These are phyloP conservation scores for Cassiopea andromeda DNA, from an alignment of 30 jellyfish, hydroid and myxozoan genomes.

Conservation along the genomic window DNA sequence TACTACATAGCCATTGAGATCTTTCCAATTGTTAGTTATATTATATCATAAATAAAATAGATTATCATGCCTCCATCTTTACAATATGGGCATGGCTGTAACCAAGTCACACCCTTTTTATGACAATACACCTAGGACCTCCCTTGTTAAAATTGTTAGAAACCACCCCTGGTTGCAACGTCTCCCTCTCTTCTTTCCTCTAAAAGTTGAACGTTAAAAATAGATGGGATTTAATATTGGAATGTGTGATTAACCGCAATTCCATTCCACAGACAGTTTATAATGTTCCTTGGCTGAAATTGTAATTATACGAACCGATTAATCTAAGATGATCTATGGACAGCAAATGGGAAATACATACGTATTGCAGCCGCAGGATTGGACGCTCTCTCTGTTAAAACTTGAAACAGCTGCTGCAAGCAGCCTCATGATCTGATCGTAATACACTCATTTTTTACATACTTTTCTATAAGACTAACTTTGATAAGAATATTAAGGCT, in stretches of 20 bases:
- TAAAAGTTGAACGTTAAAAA: neutral
- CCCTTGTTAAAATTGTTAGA: no score
- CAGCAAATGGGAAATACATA: neutral
- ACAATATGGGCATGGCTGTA: no score
- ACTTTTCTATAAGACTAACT: no score
- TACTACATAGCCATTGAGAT: no score
- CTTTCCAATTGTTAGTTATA: no score
- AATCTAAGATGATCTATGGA: neutral
- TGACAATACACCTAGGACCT: no score
- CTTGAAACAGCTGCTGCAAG: neutral
- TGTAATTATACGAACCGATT: neutral
- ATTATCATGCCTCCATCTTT: no score
- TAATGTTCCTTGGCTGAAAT: neutral
- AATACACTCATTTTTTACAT: no score
- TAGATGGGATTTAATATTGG: neutral
- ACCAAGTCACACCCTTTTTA: no score
- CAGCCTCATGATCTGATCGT: neutral
- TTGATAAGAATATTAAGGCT: no score
- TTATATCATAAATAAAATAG: no score
- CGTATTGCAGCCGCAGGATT: neutral
- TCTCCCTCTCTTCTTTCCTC: neutral
- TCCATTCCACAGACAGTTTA: neutral
- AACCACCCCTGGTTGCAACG: neutral
- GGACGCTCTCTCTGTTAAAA: neutral
- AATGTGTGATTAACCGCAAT: neutral